Base-by-base conservation (phyloP, 2,888 invertebrate species). In the Drepanosiphum platanoidis region DNA sequence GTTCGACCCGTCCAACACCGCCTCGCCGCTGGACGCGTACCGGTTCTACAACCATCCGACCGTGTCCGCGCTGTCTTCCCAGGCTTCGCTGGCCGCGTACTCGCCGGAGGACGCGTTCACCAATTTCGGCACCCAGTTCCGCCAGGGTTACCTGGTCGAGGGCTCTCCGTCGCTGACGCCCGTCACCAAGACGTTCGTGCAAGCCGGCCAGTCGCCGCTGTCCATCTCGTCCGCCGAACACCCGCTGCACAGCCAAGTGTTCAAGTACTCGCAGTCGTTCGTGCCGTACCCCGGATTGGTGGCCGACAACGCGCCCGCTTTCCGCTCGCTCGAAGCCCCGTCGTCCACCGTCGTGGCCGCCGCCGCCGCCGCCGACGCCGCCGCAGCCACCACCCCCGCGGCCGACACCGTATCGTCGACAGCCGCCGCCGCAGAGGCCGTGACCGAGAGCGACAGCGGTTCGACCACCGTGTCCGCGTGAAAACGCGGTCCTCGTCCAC, bases 31-130 rank as follows among this genome's bases (percentile, higher is more conserved):
- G 27, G 68, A 75, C 66, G 22, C 64, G 0, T 52, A 22, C 52
- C 18, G 27, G 7, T 84, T 84, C 36, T 84, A 66, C 66, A 66
- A 1, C 52, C 83, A 75, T 22, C 83, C 83, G 66, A 52, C 83
- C 4, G 74, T 84, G 22, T 34, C 74, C 27, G 52, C 36, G 0
- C 27, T 34, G 22, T 34, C 75, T 4, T n/a, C 32, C 0, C 68
- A 75, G 15, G 83, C 83, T 3, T 64, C 83, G 0, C 13, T 75
- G 66, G 75, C 42, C 18, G 27, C 83, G 15, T 84, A 84, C 36
- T 84, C 83, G 34, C 83, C 83, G 11, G 83, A 84, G 8, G 34
- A 39, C 5, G 83, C 83, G 52, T 84, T 84, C 83, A 11, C 30
- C 30, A 68, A 58, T 52, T 84, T 84, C 36, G 83, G 75, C 22